Conservation (phyloP, 2,888 invertebrate species). For the Mycalesis mineus region DNA sequence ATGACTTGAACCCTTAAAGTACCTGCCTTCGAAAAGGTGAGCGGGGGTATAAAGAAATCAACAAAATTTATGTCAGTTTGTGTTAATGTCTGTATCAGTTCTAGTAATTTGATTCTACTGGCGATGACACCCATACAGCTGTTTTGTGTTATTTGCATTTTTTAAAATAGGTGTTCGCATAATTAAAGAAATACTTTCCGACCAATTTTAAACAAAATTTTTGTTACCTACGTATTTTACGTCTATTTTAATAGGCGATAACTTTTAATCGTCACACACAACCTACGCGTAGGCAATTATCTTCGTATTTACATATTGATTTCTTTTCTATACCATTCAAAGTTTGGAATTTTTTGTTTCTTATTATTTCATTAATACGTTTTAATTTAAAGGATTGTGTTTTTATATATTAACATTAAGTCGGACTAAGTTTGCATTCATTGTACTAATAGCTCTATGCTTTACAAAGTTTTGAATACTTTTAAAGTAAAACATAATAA, state of each 20-base stretch:
- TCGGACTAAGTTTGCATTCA: not conserved
- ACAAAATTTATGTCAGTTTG: conserved; percentile 60
- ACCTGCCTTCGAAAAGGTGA: conserved; percentile 66
- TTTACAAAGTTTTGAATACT: not conserved
- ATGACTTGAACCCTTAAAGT: conserved; percentile 52
- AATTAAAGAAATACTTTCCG: not conserved
- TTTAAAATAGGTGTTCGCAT: conserved; percentile 10
- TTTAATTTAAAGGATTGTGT: too few species aligned
- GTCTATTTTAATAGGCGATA: not conserved
- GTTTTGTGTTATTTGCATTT: conserved; percentile 43
- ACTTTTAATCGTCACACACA: not conserved
- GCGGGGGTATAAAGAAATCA: conserved; percentile 43
- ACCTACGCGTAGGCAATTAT: not conserved
- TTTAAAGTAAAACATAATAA: not conserved
- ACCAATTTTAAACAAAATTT: not conserved
- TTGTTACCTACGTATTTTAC: not conserved
- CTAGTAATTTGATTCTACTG: conserved; percentile 31
- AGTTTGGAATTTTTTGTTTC: not conserved
- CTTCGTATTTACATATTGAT: not conserved
- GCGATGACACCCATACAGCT: conserved; percentile 19
- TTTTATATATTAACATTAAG: too few species aligned
- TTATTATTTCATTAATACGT: too few species aligned
- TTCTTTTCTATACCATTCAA: not conserved
- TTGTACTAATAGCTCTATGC: not conserved
- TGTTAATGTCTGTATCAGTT: conserved; percentile 71